phyloP scores from a whole-genome alignment of 2,797 vertebrate genomes.

The Petrocephalus schoutedeni region DNA sequence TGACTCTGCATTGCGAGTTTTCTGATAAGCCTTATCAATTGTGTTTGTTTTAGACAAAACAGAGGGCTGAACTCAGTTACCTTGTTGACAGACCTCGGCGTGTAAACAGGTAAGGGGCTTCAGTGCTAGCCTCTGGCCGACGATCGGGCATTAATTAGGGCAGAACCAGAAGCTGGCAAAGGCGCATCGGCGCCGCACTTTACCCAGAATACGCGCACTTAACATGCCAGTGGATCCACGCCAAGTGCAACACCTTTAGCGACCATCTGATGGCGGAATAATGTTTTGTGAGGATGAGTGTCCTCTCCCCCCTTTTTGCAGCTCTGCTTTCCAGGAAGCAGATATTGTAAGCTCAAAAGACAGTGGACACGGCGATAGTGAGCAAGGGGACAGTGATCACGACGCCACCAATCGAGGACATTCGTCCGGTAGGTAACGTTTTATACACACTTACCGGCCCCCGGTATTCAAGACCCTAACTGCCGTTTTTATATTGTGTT shows the following conservation, averaged over 20 bases:
- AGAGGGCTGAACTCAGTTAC: conserved; percentile 94
- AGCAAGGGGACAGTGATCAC: conserved; percentile 97
- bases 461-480: neutral
- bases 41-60: conserved; percentile 80
- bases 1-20: neutral
- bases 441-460: neutral
- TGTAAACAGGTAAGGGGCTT: conserved; percentile 84
- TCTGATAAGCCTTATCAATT: conserved; percentile 27
- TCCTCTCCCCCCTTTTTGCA: conserved; percentile 48
- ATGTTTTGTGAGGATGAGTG: neutral
- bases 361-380: conserved; percentile 97
- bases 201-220: neutral
- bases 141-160: neutral
- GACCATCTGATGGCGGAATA: conserved; percentile 67
- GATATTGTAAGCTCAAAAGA: conserved; percentile 99
- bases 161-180: neutral
- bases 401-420: conserved; percentile 96
- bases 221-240: conserved; percentile 37
- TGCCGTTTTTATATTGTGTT: neutral
- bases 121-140: neutral
- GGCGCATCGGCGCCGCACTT: neutral
- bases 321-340: conserved; percentile 97
- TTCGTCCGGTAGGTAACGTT: conserved; percentile 80
- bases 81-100: conserved; percentile 96
- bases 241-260: conserved; percentile 70